Evolutionary conservation across 2,113 vertebrate genomes (phyloP).

Genomic region (Cephalopholis sonnerati): DNA sequence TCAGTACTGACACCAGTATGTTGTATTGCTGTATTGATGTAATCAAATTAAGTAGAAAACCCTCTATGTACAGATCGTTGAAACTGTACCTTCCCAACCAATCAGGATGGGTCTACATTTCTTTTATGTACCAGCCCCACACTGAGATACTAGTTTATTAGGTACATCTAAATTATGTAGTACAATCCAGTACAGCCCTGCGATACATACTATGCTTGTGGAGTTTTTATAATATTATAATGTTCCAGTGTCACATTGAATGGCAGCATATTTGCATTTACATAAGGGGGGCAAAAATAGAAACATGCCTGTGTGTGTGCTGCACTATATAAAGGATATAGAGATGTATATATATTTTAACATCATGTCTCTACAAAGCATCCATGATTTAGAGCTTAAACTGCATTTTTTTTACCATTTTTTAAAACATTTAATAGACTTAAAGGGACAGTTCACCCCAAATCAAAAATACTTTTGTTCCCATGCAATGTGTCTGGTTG

Average conservation of each 20-base stretch:
- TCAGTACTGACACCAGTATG: not conserved
- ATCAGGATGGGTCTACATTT: not conserved
- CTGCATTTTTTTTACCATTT: not conserved
- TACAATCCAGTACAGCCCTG: not conserved
- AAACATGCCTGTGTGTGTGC: not conserved
- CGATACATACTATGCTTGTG: not conserved
- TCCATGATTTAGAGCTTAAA: not conserved
- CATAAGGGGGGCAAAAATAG: not conserved
- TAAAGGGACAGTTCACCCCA: too few relatives aligned
- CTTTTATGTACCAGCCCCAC: not conserved
- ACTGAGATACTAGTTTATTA: not conserved
- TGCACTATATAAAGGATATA: too few relatives aligned
- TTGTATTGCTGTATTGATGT: not conserved
- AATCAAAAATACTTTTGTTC: too few relatives aligned
- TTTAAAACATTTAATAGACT: not conserved
- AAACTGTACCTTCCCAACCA: slow-evolving; percentile 8
- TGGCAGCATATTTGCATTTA: not conserved
- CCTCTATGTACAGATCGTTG: not conserved
- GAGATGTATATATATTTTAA: not conserved
- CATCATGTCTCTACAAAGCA: not conserved
- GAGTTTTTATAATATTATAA: not conserved
- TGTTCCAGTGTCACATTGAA: not conserved
- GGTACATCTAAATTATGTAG: not conserved
- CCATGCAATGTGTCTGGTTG: too few relatives aligned
- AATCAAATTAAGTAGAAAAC: not conserved